A percentile compares a stretch with the other conserved stretches of the same genome.
phyloP scores from a whole-genome alignment of 2,888 invertebrate species.

The Callinectes sapidus region DNA sequence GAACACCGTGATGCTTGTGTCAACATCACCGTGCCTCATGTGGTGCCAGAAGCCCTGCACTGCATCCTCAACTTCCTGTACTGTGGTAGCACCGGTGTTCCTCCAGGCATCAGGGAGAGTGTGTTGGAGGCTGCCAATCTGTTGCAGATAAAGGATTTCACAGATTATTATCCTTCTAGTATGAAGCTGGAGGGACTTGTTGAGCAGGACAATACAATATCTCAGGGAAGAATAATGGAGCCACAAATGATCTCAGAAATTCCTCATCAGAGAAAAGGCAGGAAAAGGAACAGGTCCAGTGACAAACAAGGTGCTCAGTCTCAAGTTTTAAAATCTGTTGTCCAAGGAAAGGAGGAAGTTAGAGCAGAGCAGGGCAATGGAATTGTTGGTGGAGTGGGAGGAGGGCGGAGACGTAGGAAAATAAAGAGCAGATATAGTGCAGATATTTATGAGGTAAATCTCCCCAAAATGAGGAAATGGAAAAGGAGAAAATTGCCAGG shows the following conservation, averaged over 20 bases:
- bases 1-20: constrained; percentile 44
- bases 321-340: neutral
- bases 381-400: neutral
- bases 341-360: neutral
- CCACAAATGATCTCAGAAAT: neutral
- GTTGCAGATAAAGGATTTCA: constrained; percentile 41
- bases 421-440: constrained; percentile 50
- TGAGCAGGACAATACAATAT: neutral
- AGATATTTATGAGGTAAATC: constrained; percentile 48
- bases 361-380: neutral
- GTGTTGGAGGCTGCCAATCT: constrained; percentile 49
- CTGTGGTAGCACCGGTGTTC: constrained; percentile 16
- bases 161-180: constrained; percentile 24
- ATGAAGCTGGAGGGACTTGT: neutral
- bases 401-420: constrained; percentile 38
- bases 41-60: constrained; percentile 35
- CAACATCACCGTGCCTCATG: constrained; percentile 36
- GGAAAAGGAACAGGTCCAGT: constrained; percentile 34
- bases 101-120: constrained; percentile 31
- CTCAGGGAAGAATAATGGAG: neutral
- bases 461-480: constrained; percentile 44
- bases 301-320: neutral
- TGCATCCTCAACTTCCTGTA: constrained; percentile 54
- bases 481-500: constrained; percentile 6
- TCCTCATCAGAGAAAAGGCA: constrained; percentile 34